Conservation (phyloP, 2,113 vertebrate species). For the Sterrhoptilus dennistouni region DNA sequence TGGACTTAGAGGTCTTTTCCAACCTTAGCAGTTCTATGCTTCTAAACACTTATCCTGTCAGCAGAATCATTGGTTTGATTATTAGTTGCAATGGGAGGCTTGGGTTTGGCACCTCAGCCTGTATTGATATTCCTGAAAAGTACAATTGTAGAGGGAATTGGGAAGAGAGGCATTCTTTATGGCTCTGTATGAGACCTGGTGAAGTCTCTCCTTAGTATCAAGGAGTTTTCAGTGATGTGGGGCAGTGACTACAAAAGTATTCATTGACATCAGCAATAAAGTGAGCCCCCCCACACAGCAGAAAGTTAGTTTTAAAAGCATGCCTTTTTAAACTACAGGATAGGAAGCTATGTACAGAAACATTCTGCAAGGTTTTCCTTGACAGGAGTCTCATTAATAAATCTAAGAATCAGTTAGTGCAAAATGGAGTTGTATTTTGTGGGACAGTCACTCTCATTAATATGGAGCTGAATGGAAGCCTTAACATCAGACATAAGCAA, state of each 20-base stretch:
- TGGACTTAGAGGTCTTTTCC: not conserved
- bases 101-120: not conserved
- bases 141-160: not conserved
- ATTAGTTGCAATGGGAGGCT: not conserved
- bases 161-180: not conserved
- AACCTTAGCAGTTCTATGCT: not conserved
- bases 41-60: not conserved
- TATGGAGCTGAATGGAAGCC: not conserved
- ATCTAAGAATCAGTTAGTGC: not conserved
- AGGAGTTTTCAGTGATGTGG: not conserved
- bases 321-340: not conserved
- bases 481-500: not conserved
- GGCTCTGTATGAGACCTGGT: not conserved
- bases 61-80: not conserved
- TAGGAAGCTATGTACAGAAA: not conserved
- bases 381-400: not conserved
- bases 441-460: not conserved
- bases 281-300: not conserved
- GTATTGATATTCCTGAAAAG: not conserved
- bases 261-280: not conserved
- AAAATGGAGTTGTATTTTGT: not conserved
- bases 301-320: not conserved
- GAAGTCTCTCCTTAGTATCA: not conserved
- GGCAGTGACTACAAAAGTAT: not conserved
- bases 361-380: not conserved